Evolutionary conservation across 2,888 invertebrate genomes (phyloP), one percentile per base, ranked within the genome.

Genomic region (Epirrita christyi): DNA sequence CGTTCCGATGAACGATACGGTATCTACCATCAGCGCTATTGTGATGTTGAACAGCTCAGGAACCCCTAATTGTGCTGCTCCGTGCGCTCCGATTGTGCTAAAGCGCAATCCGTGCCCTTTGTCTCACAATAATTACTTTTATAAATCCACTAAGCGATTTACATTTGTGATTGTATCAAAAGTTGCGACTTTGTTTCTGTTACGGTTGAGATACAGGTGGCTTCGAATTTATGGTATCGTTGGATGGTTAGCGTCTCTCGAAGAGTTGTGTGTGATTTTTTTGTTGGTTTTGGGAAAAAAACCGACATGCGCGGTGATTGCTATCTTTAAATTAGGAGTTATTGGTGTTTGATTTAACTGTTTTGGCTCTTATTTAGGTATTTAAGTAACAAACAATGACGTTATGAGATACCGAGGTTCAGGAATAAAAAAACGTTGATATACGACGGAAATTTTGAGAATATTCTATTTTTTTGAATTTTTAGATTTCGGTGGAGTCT

Each of bases 21-120:
- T 85, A 86, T 86, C 86, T 73, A 41, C 64, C 74, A 90, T 90
- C 90, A 68, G 71, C 64, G 64, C 82, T 79, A 88, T 88, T 87
- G 86, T 86, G 81, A 83, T 81, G 80, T 80, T 78, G 71, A 70
- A 70, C 72, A 70, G 73, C 72, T 70, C 65, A 63, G 65, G 66
- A 69, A 70, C 72, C 63, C 73, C 77, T 80, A 78, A 80, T 80
- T 79, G 78, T 72, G 67, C 67, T 21, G 46, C 37, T 42, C 41
- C 36, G 55, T 50, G 61, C 55, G 56, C 61, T 55, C 61, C 53
- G 55, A 63, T 64, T 65, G 67, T 68, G 66, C 64, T 63, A 64
- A 66, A 66, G 72, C 77, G 72, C 70, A 63, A 72, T 75, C 67
- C 75, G 76, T 78, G 80, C 81, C 80, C 79, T 85, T 85, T 85